Conservation (phyloP, 2,888 invertebrate genomes). For the Lathronympha strigana region DNA sequence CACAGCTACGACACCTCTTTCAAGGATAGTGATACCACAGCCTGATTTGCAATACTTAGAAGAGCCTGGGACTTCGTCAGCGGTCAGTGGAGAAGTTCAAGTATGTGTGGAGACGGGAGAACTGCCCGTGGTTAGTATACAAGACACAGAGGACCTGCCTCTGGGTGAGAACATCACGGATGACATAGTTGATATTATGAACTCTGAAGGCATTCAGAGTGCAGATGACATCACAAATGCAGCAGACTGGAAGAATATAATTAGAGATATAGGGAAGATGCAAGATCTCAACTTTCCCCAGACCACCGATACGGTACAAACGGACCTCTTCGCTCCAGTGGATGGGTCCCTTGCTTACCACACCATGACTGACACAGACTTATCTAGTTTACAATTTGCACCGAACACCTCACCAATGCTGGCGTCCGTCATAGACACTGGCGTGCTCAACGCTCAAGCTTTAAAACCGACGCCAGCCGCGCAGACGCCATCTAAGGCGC, state of each 20-base stretch:
- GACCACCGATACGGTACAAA: conserved; percentile 60
- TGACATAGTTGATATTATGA: conserved; percentile 81
- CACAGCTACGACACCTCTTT: conserved; percentile 68
- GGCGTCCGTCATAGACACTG: conserved; percentile 59
- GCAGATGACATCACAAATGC: conserved; percentile 78
- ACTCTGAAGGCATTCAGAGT: conserved; percentile 79
- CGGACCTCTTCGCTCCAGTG: conserved; percentile 67
- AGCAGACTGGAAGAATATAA: conserved; percentile 81
- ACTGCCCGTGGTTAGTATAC: conserved; percentile 81
- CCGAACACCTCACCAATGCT: conserved; percentile 65
- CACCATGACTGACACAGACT: conserved; percentile 66
- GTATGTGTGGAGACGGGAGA: conserved; percentile 77
- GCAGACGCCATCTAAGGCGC: conserved; percentile 57
- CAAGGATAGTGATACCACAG: conserved; percentile 73
- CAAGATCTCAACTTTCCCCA: conserved; percentile 78
- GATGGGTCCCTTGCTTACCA: conserved; percentile 60
- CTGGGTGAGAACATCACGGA: conserved; percentile 78
- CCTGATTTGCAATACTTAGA: conserved; percentile 72
- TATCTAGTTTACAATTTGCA: conserved; percentile 71
- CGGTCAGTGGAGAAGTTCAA: conserved; percentile 71
- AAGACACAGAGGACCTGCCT: conserved; percentile 78
- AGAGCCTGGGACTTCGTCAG: conserved; percentile 65
- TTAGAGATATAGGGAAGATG: conserved; percentile 78
- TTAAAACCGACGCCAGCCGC: conserved; percentile 60
- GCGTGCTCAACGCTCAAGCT: conserved; percentile 56